phyloP scores from a whole-genome alignment of 2,797 vertebrate genomes.

The Peromyscus melanophrys region DNA sequence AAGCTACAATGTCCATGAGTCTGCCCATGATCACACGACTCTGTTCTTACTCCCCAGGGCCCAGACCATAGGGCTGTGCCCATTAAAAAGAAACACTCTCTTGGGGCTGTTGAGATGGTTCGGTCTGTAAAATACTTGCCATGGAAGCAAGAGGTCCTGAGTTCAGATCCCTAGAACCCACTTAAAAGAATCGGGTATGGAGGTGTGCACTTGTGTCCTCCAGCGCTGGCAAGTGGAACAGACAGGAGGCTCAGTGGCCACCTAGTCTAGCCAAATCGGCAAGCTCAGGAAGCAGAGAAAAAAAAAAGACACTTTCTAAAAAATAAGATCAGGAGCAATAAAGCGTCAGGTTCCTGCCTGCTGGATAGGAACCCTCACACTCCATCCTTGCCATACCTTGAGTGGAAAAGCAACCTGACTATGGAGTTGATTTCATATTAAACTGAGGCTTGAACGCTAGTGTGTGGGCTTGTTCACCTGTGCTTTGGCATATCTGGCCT shows the following conservation, averaged over 20 bases:
- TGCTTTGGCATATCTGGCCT: neutral
- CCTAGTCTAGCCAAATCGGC: neutral
- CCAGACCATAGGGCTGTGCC: neutral
- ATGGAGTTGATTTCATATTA: neutral
- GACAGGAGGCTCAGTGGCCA: neutral
- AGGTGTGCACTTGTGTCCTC: neutral
- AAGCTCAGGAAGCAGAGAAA: neutral
- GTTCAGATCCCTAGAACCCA: neutral
- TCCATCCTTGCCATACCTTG: neutral
- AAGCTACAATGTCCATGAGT: accelerated
- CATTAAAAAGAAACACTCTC: neutral
- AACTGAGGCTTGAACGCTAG: neutral
- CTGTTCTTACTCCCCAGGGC: neutral
- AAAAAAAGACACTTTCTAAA: neutral
- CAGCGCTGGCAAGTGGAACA: neutral
- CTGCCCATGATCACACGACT: neutral
- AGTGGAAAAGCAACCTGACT: neutral
- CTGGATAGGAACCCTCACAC: neutral
- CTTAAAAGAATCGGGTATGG: neutral
- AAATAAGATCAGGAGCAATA: neutral
- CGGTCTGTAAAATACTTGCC: neutral
- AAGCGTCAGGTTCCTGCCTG: neutral
- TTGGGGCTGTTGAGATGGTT: neutral
- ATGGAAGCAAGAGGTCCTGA: neutral
- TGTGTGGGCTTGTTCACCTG: neutral